Base-by-base conservation (phyloP, 2,113 vertebrate species). In the Oostethus manadensis region DNA sequence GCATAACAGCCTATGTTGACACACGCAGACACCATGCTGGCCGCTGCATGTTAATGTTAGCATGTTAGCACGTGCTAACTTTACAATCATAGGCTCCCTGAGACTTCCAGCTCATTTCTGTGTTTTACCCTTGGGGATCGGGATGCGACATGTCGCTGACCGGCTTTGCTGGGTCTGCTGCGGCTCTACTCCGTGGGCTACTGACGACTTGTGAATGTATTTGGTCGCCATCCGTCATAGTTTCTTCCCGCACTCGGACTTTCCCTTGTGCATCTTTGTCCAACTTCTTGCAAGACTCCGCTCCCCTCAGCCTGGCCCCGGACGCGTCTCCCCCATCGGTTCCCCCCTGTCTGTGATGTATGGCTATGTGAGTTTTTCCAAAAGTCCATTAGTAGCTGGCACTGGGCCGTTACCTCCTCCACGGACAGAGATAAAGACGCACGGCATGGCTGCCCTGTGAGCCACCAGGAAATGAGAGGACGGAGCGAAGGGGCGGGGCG, bases 341-440 rank as follows among this genome's bases (percentile, higher is more conserved):
- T 78, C 65, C 75, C 46, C 1, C 3, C 58, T 54, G 17, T 64
- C 61, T 70, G 73, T 81, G 79, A 84, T 84, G 71, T 74, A 81
- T 84, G 82, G 77, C 74, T 77, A 80, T 84, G 77, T 76, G 76
- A 81, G 81, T 84, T 83, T 86, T 86, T 79, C 84, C 33, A 18
- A 84, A 87, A 88, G 81, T 87, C 83, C 85, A 90, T 89, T 89
- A 88, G 84, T 74, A 56, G 75, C 72, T 88, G 88, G 88, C 86
- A 70, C 60, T 57, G 64, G 74, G 79, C 83, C 70, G 76, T 66
- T 70, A 70, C 66, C 73, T 80, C 78, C 78, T 78, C 78, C 71
- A 72, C 77, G 74, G 80, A 83, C 85, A 83, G 78, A 87, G 83
- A 90, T 89, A 87, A 87, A 90, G 80, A 86, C 17, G 38, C 58